Evolutionary conservation across 1,140 invertebrate species (phyloP), one percentile per base, ranked within the genome.

Genomic region (Aphelinus certus): DNA sequence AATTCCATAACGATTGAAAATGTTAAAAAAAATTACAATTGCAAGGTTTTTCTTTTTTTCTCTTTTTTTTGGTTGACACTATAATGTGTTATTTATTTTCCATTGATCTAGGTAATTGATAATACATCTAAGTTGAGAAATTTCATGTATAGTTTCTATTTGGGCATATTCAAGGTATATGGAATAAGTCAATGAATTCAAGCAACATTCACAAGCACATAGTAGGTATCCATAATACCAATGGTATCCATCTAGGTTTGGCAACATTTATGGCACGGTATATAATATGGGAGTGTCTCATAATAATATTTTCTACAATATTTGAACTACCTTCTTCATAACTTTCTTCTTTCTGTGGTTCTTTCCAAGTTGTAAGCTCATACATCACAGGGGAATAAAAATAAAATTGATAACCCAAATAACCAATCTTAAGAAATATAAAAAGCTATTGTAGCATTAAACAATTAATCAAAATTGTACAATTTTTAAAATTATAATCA

Each of bases 231-330:
- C 45, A 57, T 69, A 7, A 67, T 71, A 71, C 68, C 4, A 6
- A 63, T 72, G 49, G 69, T 65, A 57, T 7, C 2, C 26, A 26
- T 73, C 47, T 75, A 71, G 26, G 68, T 75, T 77, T 79, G 78
- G 73, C 75, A 81, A 81, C 71, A 79, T 78, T 78, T 79, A 78
- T 78, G 73, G 74, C 76, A 80, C 46, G 62, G 76, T 75, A 81
- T 80, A 79, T 80, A 81, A 80, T 73, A 79, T 78, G 70, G 79
- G 78, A 79, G 70, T 67, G 57, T 77, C 47, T 51, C 64, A 65
- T 64, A 76, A 51, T 71, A 49, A 76, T 77, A 62, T 47, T 77
- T 75, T 68, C 61, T 71, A 79, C 57, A 74, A 66, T 72, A 64
- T 53, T 67, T 55, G 60, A 73, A 73, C 71, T 67, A 67, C 43